phyloP scores from a whole-genome alignment of 2,888 invertebrate genomes.

The Ichneumoninae sp. region DNA sequence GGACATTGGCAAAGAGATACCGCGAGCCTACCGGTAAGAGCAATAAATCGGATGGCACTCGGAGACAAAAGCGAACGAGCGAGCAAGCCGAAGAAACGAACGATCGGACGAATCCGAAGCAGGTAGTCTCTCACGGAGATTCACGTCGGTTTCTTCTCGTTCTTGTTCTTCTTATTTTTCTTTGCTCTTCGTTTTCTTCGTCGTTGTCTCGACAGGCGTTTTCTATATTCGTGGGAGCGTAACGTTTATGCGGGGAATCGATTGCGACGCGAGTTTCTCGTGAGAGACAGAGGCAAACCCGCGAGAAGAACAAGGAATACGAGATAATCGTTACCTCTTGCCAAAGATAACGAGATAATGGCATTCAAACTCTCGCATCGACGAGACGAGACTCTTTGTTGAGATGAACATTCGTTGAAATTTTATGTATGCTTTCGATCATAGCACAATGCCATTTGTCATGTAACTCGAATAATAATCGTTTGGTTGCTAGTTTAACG shows the following conservation, averaged over 20 bases:
- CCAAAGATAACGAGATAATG: conserved; percentile 45
- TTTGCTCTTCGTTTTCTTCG: conserved; percentile 29
- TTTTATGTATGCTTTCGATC: conserved; percentile 55
- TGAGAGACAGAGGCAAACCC: neutral
- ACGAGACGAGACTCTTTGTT: neutral
- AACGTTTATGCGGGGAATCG: conserved; percentile 56
- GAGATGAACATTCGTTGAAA: conserved; percentile 14
- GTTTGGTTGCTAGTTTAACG: conserved; percentile 21
- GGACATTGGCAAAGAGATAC: conserved; percentile 69
- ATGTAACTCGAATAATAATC: conserved; percentile 49
- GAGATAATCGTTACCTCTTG: conserved; percentile 19
- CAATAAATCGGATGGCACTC: conserved; percentile 71
- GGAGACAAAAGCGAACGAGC: conserved; percentile 68
- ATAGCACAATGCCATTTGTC: conserved; percentile 44
- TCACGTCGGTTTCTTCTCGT: conserved; percentile 23
- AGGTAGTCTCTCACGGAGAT: conserved; percentile 58
- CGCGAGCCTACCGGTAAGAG: conserved; percentile 68
- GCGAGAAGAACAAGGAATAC: neutral
- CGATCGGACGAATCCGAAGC: conserved; percentile 50
- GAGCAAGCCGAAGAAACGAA: conserved; percentile 23
- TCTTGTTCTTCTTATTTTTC: conserved; percentile 29
- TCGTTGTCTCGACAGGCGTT: conserved; percentile 12
- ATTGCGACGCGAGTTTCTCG: conserved; percentile 30
- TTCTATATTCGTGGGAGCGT: conserved; percentile 32
- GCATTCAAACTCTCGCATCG: neutral